phyloP scores from a whole-genome alignment of 2,888 invertebrate genomes.

The Platycnemis pennipes region DNA sequence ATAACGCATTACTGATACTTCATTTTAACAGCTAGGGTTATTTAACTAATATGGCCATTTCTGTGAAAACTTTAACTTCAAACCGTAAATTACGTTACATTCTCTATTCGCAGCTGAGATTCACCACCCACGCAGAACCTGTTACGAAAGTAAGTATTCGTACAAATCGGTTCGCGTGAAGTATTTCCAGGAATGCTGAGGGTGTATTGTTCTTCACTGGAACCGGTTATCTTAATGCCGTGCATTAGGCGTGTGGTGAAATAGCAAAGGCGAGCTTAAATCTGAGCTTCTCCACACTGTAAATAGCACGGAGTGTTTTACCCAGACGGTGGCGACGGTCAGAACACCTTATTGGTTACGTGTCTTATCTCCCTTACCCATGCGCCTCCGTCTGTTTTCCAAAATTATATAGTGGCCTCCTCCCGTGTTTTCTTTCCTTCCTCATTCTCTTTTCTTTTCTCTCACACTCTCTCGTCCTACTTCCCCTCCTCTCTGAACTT shows the following conservation, averaged over 20 bases:
- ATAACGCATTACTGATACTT: too few relatives aligned
- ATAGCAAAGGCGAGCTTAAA: constrained; percentile 35
- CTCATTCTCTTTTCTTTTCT: neutral
- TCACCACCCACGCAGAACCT: too few relatives aligned
- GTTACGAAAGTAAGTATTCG: too few relatives aligned
- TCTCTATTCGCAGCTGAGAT: too few relatives aligned
- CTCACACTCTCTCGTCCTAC: neutral
- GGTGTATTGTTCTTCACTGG: neutral
- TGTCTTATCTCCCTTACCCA: constrained; percentile 50
- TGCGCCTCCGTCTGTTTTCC: constrained; percentile 8
- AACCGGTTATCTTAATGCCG: neutral
- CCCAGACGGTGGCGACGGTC: constrained; percentile 24
- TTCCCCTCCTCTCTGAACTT: neutral
- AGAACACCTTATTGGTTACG: constrained; percentile 46
- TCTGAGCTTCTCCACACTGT: constrained; percentile 10
- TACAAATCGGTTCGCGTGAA: too few relatives aligned
- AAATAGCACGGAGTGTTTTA: constrained; percentile 23
- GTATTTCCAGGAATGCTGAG: neutral
- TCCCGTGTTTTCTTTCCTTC: neutral
- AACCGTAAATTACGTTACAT: too few relatives aligned
- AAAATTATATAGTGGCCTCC: constrained; percentile 2
- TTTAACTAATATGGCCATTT: too few relatives aligned
- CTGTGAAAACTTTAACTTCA: too few relatives aligned
- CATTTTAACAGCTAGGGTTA: too few relatives aligned
- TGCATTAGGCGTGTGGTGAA: constrained; percentile 2